Evolutionary conservation across 37 sponge, comb jelly and placozoan genomes (phyloP), one percentile per base, ranked within the genome.

Genomic region (Tethya wilhelma): DNA sequence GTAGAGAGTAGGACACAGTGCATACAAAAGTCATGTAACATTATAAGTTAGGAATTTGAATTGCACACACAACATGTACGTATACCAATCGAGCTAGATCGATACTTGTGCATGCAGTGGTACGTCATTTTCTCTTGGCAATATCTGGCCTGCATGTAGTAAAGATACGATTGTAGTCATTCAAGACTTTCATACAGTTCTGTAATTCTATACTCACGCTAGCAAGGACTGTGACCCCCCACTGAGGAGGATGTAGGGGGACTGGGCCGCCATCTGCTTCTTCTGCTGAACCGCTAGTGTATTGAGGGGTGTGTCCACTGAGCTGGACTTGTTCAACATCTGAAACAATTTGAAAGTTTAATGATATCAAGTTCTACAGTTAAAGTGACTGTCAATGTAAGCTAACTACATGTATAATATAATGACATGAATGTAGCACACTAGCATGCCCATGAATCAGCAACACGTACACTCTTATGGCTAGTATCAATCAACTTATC

Each of bases 221-320:
- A 76, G 71, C 64, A 88, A 30, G 23, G 76, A 74, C 64, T 88
- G 88, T 17, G 83, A 77, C 45, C 92, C 90, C 1, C 99, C 99
- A 66, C 81, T 90, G 75, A 98, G 77, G 3, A 96, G 90, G 5
- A 98, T 49, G 78, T 93, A 98, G 14, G 99, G 86, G 2, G 90
- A 67, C 23, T 87, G 87, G 14, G 99, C 67, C 31, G 81, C 64
- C 70, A 86, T 87, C 75, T 91, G 94, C 70, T 96, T 96, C 43
- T 83, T 75, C 56, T 87, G 84, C 31, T 91, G 75, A 73, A 98
- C 64, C 3, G 86, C 84, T 7, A 93, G 89, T 0, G 96, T 93
- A 66, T 86, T 85, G 41, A 98, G 94, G 8, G 99, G 99, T 0
- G 99, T 98, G 88, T 98, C 99, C 19, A 69, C 74, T 0, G 90